Percentiles rank a stretch among this genome's conserved stretches.
Conservation (phyloP, 2,797 vertebrate species). For the Tokudaia muenninki region DNA sequence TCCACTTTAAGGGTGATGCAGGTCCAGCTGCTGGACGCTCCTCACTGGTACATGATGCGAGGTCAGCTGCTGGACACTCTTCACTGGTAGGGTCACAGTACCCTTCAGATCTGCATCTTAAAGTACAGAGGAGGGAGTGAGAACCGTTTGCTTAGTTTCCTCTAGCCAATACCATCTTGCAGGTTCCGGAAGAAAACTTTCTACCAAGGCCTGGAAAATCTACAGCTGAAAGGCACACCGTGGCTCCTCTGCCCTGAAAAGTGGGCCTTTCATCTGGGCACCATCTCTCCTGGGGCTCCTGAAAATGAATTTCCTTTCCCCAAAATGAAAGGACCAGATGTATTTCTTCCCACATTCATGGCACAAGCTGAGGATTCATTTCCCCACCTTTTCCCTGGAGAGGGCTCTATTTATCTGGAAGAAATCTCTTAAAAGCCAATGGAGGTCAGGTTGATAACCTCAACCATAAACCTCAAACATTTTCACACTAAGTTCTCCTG, state of each 20-base stretch:
- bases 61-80: neutral
- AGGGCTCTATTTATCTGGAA: neutral
- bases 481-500: neutral
- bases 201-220: neutral
- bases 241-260: neutral
- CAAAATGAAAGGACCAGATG: neutral
- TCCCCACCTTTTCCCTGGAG: neutral
- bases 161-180: neutral
- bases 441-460: neutral
- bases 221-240: accelerated
- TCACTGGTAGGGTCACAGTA: accelerated
- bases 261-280: neutral
- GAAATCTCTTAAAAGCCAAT: neutral
- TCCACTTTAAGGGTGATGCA: neutral
- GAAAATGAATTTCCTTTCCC: constrained; percentile 50
- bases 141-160: neutral
- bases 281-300: neutral
- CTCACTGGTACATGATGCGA: accelerated
- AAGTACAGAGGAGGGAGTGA: neutral
- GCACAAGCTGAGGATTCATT: neutral
- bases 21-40: neutral
- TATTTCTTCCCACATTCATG: neutral
- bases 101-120: neutral
- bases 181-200: neutral
- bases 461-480: neutral